Conservation (phyloP, 92 coral and sea anemone species). For the Phenganax marumi region DNA sequence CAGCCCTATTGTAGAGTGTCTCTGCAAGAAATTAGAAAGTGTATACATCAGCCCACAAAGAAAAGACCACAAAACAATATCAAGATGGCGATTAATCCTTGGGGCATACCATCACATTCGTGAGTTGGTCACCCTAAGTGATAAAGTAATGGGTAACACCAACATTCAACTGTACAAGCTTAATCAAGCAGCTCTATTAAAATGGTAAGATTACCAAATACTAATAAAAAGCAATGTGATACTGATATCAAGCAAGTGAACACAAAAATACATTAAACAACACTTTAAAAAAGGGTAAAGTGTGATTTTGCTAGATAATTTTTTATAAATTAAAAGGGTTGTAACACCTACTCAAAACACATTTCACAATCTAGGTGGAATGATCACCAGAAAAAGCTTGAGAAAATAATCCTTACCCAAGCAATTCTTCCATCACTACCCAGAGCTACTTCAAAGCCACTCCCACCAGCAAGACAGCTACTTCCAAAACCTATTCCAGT, state of each 20-base stretch:
- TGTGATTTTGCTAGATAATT: too few species aligned
- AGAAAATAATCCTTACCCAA: neutral
- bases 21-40: slow-evolving; percentile 24
- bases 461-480: slow-evolving; percentile 46
- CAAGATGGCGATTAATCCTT: slow-evolving; percentile 50
- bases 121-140: slow-evolving; percentile 34
- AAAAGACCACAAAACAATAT: slow-evolving; percentile 19
- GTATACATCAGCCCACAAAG: slow-evolving; percentile 21
- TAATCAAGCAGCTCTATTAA: slow-evolving; percentile 30
- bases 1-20: slow-evolving; percentile 59
- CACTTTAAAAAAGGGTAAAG: neutral
- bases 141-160: slow-evolving; percentile 26
- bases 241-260: neutral
- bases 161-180: slow-evolving; percentile 46
- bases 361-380: slow-evolving; percentile 31
- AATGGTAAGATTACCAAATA: slow-evolving; percentile 10
- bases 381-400: slow-evolving; percentile 21
- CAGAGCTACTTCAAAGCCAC: slow-evolving; percentile 12
- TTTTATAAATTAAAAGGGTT: too few species aligned
- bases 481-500: slow-evolving; percentile 43
- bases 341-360: too few species aligned
- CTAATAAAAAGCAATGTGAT: neutral
- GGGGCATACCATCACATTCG: slow-evolving; percentile 50
- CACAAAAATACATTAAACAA: neutral
- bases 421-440: slow-evolving; percentile 27